These are phyloP conservation scores for Bombus waltoni DNA, from an alignment of 1,140 invertebrate species.

Conservation along the genomic window DNA sequence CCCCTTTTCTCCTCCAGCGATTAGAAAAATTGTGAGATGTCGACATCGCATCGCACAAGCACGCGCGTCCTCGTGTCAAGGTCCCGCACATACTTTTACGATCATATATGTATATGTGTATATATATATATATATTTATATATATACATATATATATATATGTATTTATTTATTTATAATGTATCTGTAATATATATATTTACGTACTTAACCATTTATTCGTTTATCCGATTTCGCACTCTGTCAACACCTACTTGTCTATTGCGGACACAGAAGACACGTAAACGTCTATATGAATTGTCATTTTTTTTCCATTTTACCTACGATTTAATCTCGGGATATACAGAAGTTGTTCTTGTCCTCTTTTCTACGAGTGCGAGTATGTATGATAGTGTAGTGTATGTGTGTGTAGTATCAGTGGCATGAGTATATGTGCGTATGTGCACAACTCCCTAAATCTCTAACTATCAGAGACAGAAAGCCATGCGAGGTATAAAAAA, in stretches of 20 bases:
- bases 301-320: background rate
- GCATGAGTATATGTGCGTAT: background rate
- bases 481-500: constrained; percentile 24
- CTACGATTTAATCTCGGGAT: constrained; percentile 22
- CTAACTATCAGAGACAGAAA: background rate
- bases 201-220: constrained; percentile 47
- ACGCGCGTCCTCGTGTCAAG: constrained; percentile 25
- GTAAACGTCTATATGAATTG: constrained; percentile 20
- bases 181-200: constrained; percentile 50
- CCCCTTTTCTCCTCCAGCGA: constrained; percentile 2
- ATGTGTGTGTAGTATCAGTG: background rate
- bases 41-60: constrained; percentile 52
- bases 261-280: constrained; percentile 34
- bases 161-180: constrained; percentile 47
- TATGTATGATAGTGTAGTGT: constrained; percentile 19
- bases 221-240: constrained; percentile 13
- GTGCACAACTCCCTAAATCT: background rate
- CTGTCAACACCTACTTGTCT: constrained; percentile 33
- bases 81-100: background rate
- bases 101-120: constrained; percentile 52
- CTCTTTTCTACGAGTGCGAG: constrained; percentile 21
- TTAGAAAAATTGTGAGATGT: constrained; percentile 39
- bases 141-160: constrained; percentile 52
- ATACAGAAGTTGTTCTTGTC: constrained; percentile 1
- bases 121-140: constrained; percentile 43